Evolutionary conservation across 37 sponge, comb jelly and placozoan species (phyloP).

Genomic region (Chondrosia reniformis): DNA sequence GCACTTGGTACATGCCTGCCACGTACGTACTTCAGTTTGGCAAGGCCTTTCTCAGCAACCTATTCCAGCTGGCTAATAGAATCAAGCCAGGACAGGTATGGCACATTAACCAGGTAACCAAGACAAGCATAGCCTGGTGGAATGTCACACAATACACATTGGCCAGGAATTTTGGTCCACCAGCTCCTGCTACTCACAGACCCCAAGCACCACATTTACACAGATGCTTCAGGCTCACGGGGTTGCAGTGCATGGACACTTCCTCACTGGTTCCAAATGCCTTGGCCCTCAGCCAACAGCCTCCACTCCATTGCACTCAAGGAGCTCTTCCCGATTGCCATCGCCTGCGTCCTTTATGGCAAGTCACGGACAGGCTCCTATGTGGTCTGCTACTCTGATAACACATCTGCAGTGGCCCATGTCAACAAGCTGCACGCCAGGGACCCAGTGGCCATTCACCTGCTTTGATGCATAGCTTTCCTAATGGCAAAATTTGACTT

Average conservation of each 20-base stretch:
- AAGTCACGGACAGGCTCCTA: constrained; percentile 8
- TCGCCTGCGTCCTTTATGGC: constrained; percentile 38
- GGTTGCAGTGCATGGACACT: constrained; percentile 26
- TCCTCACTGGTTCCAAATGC: constrained; percentile 14
- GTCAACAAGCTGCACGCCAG: constrained; percentile 18
- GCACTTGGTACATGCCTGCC: constrained; percentile 10
- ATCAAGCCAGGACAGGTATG: background rate
- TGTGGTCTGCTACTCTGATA: constrained; percentile 22
- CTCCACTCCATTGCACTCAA: constrained; percentile 31
- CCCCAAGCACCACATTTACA: background rate
- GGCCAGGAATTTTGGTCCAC: background rate
- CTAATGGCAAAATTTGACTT: constrained; percentile 22
- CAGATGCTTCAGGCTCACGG: constrained; percentile 28
- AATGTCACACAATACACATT: background rate
- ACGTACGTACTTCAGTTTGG: constrained; percentile 19
- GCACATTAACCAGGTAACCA: background rate
- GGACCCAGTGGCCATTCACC: constrained; percentile 28
- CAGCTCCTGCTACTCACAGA: constrained; percentile 7
- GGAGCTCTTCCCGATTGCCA: constrained; percentile 34
- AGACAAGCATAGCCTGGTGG: constrained; percentile 13
- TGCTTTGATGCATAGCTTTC: constrained; percentile 42
- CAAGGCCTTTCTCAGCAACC: constrained; percentile 20
- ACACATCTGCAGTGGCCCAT: constrained; percentile 21
- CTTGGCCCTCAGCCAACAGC: background rate
- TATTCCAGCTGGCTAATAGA: background rate